Evolutionary conservation across 2,113 vertebrate species (phyloP).

Genomic region (Etia nguti): DNA sequence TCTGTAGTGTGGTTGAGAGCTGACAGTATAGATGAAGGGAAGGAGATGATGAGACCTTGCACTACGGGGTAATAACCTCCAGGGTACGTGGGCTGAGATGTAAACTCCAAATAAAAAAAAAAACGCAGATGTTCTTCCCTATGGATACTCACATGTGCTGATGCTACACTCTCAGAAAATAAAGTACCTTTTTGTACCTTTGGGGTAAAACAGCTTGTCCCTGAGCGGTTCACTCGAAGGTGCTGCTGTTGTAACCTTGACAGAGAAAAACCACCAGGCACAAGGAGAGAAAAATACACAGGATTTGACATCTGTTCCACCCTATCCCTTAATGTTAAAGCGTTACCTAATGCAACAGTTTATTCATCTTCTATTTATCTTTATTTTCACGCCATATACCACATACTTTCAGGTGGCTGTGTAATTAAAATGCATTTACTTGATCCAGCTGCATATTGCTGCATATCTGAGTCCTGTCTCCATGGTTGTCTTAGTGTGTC

Average conservation of each 20-base stretch:
- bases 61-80: neutral
- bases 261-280: neutral
- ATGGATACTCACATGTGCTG: neutral
- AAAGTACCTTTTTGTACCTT: neutral
- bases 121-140: neutral
- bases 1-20: neutral
- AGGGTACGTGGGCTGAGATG: neutral
- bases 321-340: fast-evolving
- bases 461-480: neutral
- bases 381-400: neutral
- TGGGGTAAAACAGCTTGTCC: neutral
- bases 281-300: neutral
- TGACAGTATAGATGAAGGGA: neutral
- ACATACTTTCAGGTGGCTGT: neutral
- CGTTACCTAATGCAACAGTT: neutral
- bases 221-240: neutral
- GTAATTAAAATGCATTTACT: neutral
- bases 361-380: neutral
- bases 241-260: neutral
- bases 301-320: neutral
- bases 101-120: neutral
- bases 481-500: neutral
- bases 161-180: neutral
- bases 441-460: neutral
- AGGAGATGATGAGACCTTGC: neutral